Evolutionary conservation across 2,888 invertebrate species (phyloP).

Genomic region (Lasioglossum malachurum): DNA sequence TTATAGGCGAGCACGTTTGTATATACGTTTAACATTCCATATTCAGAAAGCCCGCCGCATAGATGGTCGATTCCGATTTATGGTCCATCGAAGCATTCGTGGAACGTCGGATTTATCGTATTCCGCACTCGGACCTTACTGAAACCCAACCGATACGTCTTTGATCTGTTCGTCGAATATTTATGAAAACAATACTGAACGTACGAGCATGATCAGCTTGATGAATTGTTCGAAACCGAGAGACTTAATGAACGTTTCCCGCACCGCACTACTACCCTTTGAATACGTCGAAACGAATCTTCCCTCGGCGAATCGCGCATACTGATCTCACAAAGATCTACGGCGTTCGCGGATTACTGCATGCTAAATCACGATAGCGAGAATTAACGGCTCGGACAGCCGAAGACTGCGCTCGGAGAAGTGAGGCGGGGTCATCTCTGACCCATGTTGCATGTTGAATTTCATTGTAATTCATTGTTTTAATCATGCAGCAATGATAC

Average conservation of each 20-base stretch:
- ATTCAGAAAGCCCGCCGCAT: conserved; percentile 68
- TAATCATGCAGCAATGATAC: background rate
- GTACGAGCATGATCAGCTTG: background rate
- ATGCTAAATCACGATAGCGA: background rate
- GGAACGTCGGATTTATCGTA: conserved; percentile 73
- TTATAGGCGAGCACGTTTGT: conserved; percentile 60
- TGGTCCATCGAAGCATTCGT: conserved; percentile 69
- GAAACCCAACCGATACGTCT: conserved; percentile 37
- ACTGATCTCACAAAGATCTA: conserved; percentile 2
- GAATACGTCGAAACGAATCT: conserved; percentile 10
- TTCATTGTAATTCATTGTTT: background rate
- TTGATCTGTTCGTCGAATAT: conserved; percentile 62
- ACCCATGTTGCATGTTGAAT: background rate
- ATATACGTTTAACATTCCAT: conserved; percentile 67
- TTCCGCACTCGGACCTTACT: conserved; percentile 51
- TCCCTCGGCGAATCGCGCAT: conserved; percentile 1
- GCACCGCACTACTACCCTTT: no score
- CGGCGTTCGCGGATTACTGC: background rate
- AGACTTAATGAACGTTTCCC: conserved; percentile 22
- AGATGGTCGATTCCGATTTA: conserved; percentile 75
- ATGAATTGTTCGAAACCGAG: background rate
- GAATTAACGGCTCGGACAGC: background rate
- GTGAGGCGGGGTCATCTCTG: background rate
- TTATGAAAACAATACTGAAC: conserved; percentile 45
- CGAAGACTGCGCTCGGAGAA: background rate